phyloP scores from a whole-genome alignment of 2,113 vertebrate genomes.

The Petroica traversi region DNA sequence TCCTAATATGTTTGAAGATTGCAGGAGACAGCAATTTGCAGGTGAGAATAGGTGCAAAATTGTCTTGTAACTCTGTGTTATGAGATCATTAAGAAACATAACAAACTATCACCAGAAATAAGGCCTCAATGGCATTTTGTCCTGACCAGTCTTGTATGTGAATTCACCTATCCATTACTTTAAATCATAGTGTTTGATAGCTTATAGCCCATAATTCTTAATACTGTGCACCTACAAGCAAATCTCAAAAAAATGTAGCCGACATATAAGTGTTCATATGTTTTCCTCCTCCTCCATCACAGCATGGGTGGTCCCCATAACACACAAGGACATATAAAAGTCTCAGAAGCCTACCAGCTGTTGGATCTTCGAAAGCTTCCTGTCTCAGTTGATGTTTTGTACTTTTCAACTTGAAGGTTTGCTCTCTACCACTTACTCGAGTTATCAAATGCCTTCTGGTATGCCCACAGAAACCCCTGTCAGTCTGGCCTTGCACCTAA shows the following conservation, averaged over 20 bases:
- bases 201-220: background rate
- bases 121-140: background rate
- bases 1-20: background rate
- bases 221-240: background rate
- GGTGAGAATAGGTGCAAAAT: background rate
- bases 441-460: background rate
- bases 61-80: background rate
- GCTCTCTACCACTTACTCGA: background rate
- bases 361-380: background rate
- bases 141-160: background rate
- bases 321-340: background rate
- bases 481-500: background rate
- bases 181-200: background rate
- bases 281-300: background rate
- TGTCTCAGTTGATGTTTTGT: background rate
- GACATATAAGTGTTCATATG: fast-evolving
- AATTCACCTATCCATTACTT: background rate
- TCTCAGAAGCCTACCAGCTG: background rate
- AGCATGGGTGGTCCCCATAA: background rate
- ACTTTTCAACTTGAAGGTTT: background rate
- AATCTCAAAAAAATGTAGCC: background rate
- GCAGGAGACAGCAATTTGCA: background rate
- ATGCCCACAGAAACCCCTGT: background rate
- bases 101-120: background rate
- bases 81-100: background rate